These are phyloP conservation scores for Balaenoptera acutorostrata DNA, from an alignment of 2,113 vertebrate genomes.

Conservation along the genomic window DNA sequence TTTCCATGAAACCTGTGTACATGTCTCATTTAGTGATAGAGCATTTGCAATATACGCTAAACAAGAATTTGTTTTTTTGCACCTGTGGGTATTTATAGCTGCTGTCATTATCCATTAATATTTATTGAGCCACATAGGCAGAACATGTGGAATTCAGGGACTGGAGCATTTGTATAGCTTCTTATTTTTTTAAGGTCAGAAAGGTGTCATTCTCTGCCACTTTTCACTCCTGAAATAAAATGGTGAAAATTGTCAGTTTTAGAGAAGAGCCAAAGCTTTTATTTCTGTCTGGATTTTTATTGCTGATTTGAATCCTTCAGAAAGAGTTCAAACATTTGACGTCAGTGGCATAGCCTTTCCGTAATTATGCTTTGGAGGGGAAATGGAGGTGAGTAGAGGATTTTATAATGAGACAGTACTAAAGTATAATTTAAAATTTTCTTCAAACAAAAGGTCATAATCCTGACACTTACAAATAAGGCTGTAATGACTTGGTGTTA, in stretches of 20 bases:
- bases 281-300: constrained; percentile 28
- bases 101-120: not conserved
- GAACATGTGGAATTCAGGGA: not conserved
- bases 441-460: not conserved
- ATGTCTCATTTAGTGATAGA: not conserved
- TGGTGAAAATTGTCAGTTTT: not conserved
- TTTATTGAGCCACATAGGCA: not conserved
- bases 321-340: constrained; percentile 19
- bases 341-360: not conserved
- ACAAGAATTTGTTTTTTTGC: not conserved
- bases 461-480: not conserved
- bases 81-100: not conserved
- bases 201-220: not conserved
- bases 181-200: not conserved
- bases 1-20: not conserved
- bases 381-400: not conserved
- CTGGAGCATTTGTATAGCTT: not conserved
- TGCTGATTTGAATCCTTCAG: not conserved
- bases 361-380: not conserved
- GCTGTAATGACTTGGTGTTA: not conserved
- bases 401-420: not conserved
- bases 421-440: constrained; percentile 17
- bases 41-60: rapidly evolving
- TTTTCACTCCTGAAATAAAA: constrained; percentile 12
- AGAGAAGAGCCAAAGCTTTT: not conserved